These are phyloP conservation scores for Slavum lentiscoides DNA, from an alignment of 2,888 invertebrate species.

Conservation along the genomic window DNA sequence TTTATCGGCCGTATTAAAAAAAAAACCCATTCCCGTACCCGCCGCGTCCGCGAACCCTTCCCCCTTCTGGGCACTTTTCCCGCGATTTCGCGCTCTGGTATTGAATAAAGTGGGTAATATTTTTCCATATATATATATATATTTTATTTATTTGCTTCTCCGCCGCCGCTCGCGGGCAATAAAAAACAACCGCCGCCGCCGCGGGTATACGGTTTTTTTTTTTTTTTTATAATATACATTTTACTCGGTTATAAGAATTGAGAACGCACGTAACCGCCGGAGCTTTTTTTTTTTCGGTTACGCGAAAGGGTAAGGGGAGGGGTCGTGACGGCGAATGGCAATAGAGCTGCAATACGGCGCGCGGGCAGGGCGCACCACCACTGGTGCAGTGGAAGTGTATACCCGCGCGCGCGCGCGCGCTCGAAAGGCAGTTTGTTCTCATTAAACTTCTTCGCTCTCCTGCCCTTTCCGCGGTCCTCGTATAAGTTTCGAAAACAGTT, in stretches of 20 bases:
- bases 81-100: constrained; percentile 38
- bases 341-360: too few species aligned
- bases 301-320: neutral
- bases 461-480: constrained; percentile 13
- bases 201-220: constrained; percentile 25
- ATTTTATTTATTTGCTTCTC: constrained; percentile 46
- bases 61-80: constrained; percentile 2
- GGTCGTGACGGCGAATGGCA: constrained; percentile 8
- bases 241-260: constrained; percentile 48
- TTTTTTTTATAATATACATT: constrained; percentile 7
- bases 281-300: neutral
- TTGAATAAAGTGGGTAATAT: constrained; percentile 52
- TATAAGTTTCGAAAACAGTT: constrained; percentile 47
- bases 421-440: constrained; percentile 53
- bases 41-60: neutral
- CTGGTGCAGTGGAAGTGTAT: constrained; percentile 8
- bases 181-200: constrained; percentile 43
- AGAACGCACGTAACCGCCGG: constrained; percentile 51
- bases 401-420: neutral
- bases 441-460: constrained; percentile 47
- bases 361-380: too few species aligned
- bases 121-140: constrained; percentile 39
- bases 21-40: constrained; percentile 5
- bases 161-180: constrained; percentile 17
- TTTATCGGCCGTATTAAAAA: constrained; percentile 45